Evolutionary conservation across 2,888 invertebrate species (phyloP).

Genomic region (Hybos culiciformis): DNA sequence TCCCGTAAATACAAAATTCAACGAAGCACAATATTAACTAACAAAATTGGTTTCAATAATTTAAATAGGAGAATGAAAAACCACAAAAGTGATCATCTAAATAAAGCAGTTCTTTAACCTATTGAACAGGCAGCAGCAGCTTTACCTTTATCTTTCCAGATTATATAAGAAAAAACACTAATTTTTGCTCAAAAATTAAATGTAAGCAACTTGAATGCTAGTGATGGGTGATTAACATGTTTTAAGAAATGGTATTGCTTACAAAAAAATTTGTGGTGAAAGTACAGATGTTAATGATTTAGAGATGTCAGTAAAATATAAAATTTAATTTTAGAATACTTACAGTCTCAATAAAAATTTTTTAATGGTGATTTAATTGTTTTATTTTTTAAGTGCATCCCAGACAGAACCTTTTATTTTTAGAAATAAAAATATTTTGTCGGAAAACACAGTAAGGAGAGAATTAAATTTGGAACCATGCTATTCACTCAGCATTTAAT

Average conservation of each 20-base stretch:
- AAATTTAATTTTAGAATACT: background rate
- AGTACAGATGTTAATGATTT: background rate
- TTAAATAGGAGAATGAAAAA: background rate
- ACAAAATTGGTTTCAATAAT: background rate
- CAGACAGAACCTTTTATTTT: background rate
- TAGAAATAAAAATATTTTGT: background rate
- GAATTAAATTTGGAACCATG: too few relatives aligned
- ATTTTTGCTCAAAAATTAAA: background rate
- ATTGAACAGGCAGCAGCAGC: background rate
- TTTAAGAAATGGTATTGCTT: background rate
- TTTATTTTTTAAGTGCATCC: background rate
- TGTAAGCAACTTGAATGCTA: background rate
- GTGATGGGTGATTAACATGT: background rate
- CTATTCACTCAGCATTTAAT: too few relatives aligned
- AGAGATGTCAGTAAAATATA: background rate
- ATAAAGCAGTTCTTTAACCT: background rate
- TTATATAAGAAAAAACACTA: background rate
- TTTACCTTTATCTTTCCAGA: background rate
- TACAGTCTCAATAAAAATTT: background rate
- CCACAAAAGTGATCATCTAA: background rate
- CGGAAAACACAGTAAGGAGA: background rate
- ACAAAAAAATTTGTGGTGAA: background rate
- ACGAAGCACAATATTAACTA: background rate
- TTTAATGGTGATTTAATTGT: too few relatives aligned
- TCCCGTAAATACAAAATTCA: background rate